Percentiles rank a stretch among this genome's conserved stretches.
phyloP scores from a whole-genome alignment of 2,113 vertebrate species.

The Bubo bubo region DNA sequence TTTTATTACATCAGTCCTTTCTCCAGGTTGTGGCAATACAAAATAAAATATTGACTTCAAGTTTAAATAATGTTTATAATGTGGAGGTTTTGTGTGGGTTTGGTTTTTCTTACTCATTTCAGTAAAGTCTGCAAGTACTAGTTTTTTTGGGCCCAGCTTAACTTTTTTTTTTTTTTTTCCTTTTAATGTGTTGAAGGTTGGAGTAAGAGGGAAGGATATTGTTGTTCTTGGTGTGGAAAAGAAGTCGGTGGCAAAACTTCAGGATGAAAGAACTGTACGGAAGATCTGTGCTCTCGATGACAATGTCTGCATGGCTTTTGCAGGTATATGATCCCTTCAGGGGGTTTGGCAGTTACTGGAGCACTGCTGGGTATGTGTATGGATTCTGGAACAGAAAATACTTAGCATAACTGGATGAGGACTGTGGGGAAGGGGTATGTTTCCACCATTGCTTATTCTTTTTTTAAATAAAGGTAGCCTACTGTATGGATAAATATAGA shows the following conservation, averaged over 20 bases:
- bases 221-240: constrained; percentile 90
- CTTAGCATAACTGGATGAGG: neutral
- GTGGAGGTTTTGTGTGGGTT: neutral
- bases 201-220: constrained; percentile 84
- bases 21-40: neutral
- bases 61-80: neutral
- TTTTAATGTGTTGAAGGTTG: constrained; percentile 71
- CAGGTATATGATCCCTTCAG: constrained; percentile 61
- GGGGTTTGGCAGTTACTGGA: fast-evolving
- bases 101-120: neutral
- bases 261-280: constrained; percentile 87
- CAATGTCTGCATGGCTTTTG: constrained; percentile 89
- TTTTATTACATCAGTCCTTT: neutral
- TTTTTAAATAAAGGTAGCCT: neutral
- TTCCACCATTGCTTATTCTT: neutral
- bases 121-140: neutral
- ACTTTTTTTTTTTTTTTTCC: neutral
- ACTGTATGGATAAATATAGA: neutral
- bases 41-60: neutral
- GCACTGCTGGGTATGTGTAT: neutral
- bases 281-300: constrained; percentile 89
- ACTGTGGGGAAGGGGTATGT: neutral
- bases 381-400: neutral
- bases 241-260: constrained; percentile 87
- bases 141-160: neutral